These are phyloP conservation scores for Phaetusa simplex DNA, from an alignment of 2,113 vertebrate species.

Conservation along the genomic window DNA sequence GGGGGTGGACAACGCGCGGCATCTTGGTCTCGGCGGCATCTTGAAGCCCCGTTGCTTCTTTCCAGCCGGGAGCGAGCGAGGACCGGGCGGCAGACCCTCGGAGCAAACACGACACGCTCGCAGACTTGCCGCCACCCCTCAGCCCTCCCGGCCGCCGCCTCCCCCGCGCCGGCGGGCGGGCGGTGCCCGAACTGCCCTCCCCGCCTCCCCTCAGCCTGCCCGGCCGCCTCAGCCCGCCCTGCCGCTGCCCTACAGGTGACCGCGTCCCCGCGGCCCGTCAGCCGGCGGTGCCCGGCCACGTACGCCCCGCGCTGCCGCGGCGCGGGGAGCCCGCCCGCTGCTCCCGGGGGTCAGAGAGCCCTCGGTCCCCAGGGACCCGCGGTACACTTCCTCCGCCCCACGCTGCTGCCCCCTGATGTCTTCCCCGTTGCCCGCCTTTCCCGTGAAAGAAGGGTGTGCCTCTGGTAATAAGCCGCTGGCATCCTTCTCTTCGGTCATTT, in stretches of 20 bases:
- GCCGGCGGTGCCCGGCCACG: neutral
- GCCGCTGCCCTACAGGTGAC: neutral
- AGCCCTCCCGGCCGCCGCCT: neutral
- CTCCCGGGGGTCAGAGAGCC: neutral
- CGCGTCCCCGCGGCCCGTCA: neutral
- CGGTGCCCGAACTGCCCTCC: neutral
- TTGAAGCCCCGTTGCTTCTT: neutral
- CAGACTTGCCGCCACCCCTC: neutral
- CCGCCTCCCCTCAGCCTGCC: neutral
- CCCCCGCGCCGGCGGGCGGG: neutral
- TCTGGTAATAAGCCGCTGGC: fast-evolving
- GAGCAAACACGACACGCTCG: neutral
- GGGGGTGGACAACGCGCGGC: neutral
- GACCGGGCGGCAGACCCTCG: neutral
- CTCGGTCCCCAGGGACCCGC: too few species aligned
- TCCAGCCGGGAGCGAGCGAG: neutral
- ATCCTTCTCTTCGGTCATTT: neutral
- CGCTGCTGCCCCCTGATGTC: neutral
- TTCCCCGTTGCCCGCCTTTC: neutral
- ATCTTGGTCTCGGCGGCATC: neutral
- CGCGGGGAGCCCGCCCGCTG: neutral
- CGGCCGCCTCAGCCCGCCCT: neutral
- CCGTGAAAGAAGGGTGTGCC: neutral
- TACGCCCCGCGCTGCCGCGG: too few species aligned
- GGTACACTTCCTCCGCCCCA: fast-evolving